Base-by-base conservation (phyloP, 2,113 vertebrate genomes). In the Macquaria australasica region DNA sequence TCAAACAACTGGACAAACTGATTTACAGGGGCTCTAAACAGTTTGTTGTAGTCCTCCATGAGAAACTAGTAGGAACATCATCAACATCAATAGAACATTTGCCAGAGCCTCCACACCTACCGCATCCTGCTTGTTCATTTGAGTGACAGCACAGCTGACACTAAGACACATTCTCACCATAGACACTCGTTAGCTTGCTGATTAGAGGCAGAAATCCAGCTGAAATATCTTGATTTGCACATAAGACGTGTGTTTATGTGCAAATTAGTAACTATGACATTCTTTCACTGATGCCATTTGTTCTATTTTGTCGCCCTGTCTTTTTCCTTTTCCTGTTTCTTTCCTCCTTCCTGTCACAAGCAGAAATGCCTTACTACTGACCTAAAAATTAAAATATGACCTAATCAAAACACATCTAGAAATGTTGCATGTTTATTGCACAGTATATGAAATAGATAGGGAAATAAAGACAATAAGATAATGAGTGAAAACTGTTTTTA, bases 201-300 rank as follows among this genome's bases (percentile, higher is more conserved):
- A 72, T 77, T 51, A 59, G 62, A 69, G 43, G 18, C 15, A 69
- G 55, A 28, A 28, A n/a, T 43, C 41, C 1, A n/a, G 48, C 45
- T 25, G 12, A 81, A 81, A 53, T 11, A 43, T 48, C 45, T 34
- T 48, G 2, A 79, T 63, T 69, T 69, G 8, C 23, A 72, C 51
- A 51, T n/a, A 28, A 8, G 14, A 62, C 53, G 20, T 15, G 20
- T 64, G 34, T n/a, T 67, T 4, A 53, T 66, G 31, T 41, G 25
- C n/a, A 74, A 70, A 74, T 82, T 9, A 25, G 14, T 72, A 55
- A 55, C 53, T 48, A 9, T 64, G 28, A 50, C 43, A 76, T 70
- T 63, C 6, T 58, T 50, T 28, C 31, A 59, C 16, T 43, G 59
- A 63, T 37, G 25, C 28, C 11, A 70, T 12, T 39, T 39, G 21